phyloP scores from a whole-genome alignment of 2,888 invertebrate genomes.

The Isoperla grammatica region DNA sequence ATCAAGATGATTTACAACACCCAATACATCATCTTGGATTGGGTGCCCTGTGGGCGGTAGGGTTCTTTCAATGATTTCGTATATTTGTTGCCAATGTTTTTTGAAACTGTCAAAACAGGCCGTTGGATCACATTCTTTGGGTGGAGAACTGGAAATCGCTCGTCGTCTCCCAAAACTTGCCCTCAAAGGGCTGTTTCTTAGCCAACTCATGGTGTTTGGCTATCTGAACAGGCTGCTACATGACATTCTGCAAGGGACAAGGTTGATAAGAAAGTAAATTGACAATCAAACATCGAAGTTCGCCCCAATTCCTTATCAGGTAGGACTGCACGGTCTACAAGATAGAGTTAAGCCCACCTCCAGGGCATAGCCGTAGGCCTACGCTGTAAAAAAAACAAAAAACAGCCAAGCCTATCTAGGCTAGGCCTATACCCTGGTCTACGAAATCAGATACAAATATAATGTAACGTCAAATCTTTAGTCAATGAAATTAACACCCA shows the following conservation, averaged over 20 bases:
- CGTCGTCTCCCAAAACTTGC: slow-evolving; percentile 53
- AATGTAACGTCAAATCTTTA: no score
- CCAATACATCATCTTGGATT: slow-evolving; percentile 79
- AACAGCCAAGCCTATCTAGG: no score
- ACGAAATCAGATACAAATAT: no score
- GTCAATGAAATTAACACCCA: no score
- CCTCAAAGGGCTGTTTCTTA: slow-evolving; percentile 57
- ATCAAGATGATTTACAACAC: slow-evolving; percentile 86
- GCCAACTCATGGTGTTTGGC: slow-evolving; percentile 58
- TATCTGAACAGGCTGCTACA: slow-evolving; percentile 4
- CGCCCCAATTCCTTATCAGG: no score
- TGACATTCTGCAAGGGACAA: not conserved
- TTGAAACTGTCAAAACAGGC: slow-evolving; percentile 91
- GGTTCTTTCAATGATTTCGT: slow-evolving; percentile 72
- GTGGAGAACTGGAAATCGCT: slow-evolving; percentile 57
- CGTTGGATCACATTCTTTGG: slow-evolving; percentile 71
- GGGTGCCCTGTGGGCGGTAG: slow-evolving; percentile 52
- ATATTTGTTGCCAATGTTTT: slow-evolving; percentile 90
- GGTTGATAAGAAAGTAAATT: no score
- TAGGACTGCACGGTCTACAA: no score
- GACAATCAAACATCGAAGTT: no score
- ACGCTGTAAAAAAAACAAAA: no score
- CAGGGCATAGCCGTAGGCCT: no score
- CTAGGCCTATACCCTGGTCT: no score
- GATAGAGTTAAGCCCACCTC: no score